Conservation (phyloP, 1,140 invertebrate genomes). For the Venustaconcha ellipsiformis region DNA sequence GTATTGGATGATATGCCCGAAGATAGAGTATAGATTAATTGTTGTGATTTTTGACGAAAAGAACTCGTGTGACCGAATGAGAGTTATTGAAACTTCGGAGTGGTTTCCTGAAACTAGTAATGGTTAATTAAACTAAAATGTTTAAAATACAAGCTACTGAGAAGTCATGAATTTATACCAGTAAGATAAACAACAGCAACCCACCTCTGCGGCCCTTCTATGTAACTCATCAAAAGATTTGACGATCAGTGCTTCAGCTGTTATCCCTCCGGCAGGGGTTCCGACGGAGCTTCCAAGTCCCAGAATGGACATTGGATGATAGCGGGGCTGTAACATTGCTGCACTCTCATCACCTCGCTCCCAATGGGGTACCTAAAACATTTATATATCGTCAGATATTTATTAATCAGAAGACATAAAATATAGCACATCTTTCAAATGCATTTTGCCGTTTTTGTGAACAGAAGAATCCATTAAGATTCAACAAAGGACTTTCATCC, state of each 20-base stretch:
- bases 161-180: too few relatives aligned
- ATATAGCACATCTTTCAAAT: not conserved
- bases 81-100: too few relatives aligned
- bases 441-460: too few relatives aligned
- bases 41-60: too few relatives aligned
- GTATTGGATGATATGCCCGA: too few relatives aligned
- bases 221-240: constrained; percentile 77
- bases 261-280: constrained; percentile 77
- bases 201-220: constrained; percentile 55
- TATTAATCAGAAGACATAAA: constrained; percentile 1
- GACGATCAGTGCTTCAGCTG: constrained; percentile 79
- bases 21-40: too few relatives aligned
- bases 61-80: too few relatives aligned
- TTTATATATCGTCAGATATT: too few relatives aligned
- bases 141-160: not conserved
- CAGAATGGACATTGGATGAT: constrained; percentile 74
- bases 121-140: too few relatives aligned
- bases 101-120: too few relatives aligned
- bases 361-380: constrained; percentile 50
- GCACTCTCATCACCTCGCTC: constrained; percentile 76
- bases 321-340: constrained; percentile 74
- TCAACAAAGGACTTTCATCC: not conserved
- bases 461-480: not conserved
- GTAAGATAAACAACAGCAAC: not conserved
- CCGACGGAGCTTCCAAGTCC: constrained; percentile 77